Percentiles rank a stretch among this genome's conserved stretches.
These are phyloP conservation scores for Rachycentron canadum DNA, from an alignment of 2,797 vertebrate genomes.

Conservation along the genomic window DNA sequence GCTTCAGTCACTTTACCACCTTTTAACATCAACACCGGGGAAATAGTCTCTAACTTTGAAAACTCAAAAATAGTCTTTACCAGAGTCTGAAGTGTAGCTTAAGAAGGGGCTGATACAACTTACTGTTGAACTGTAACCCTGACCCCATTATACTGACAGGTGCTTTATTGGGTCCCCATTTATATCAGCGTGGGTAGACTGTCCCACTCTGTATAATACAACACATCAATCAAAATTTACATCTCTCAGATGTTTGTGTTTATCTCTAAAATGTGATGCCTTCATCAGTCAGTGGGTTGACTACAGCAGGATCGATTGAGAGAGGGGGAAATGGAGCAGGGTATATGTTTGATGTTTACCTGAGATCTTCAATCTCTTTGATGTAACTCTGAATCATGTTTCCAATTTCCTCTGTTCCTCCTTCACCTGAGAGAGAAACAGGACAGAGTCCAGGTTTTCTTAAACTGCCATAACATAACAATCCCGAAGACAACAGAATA, in stretches of 20 bases:
- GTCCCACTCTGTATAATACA: too few relatives aligned
- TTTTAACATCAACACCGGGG: neutral
- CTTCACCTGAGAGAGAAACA: conserved; percentile 88
- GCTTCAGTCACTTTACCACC: neutral
- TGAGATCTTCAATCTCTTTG: conserved; percentile 97
- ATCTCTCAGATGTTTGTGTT: too few relatives aligned
- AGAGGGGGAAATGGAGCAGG: neutral
- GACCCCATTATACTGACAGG: too few relatives aligned
- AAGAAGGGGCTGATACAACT: too few relatives aligned
- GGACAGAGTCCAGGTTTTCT: neutral
- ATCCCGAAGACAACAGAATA: neutral
- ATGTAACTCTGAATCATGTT: conserved; percentile 98
- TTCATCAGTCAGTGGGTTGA: neutral
- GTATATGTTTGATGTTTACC: conserved; percentile 82
- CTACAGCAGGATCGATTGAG: neutral
- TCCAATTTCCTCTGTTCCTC: conserved; percentile 95
- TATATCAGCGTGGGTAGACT: too few relatives aligned
- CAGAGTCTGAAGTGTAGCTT: neutral
- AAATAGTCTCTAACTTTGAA: neutral
- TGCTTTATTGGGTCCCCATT: too few relatives aligned
- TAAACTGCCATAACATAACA: too few relatives aligned
- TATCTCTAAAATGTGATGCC: too few relatives aligned
- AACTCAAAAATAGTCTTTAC: neutral
- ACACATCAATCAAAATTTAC: too few relatives aligned
- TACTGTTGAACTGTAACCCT: too few relatives aligned